Evolutionary conservation across 2,888 invertebrate species (phyloP), one percentile per base, ranked within the genome.

Genomic region (Caenorhabditis sp.): DNA sequence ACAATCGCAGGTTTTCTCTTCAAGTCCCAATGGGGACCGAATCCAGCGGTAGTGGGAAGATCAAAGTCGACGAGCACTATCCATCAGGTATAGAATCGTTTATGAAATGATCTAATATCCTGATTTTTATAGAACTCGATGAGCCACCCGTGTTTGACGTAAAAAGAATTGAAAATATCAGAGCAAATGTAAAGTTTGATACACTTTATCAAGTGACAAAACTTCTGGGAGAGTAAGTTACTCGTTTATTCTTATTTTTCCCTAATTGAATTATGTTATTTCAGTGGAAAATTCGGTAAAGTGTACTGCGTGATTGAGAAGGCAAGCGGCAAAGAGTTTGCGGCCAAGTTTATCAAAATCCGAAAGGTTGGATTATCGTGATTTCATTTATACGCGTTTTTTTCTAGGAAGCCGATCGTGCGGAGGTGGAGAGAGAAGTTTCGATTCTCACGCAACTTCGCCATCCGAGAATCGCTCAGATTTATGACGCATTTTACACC

Each of bases 401-500:
- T 32, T n/a, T 56, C 50, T 39, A 83, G 81, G 87, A 87, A 71
- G 85, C 86, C 8, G 87, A 87, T 58, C 68, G 80, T 41, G 66
- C 75, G 37, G 84, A 85, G 55, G 88, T 88, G 26, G 88, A 88
- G 52, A 75, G 86, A 52, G 88, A 88, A 77, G 94, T 99, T 74
- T 96, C 96, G 85, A 95, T 99, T 87, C 98, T 99, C 97, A 92
- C 95, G 89, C 92, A 93, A 81, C 92, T 99, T 65, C 94, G 96
- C 87, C 98, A 99, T 91, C 96, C 96, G 30, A 91, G 96, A 80
- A 93, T 99, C 55, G 95, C 98, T 87, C 98, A 98, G 90, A 92
- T 99, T 46, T 99, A 96, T 90, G 99, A 98, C 89, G 96, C 97
- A 11, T 97, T 95, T 90, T 96, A 96, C 90, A 93, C 91, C 66